Evolutionary conservation across 2,113 vertebrate genomes (phyloP), one percentile per base, ranked within the genome.

Genomic region (Morone saxatilis): DNA sequence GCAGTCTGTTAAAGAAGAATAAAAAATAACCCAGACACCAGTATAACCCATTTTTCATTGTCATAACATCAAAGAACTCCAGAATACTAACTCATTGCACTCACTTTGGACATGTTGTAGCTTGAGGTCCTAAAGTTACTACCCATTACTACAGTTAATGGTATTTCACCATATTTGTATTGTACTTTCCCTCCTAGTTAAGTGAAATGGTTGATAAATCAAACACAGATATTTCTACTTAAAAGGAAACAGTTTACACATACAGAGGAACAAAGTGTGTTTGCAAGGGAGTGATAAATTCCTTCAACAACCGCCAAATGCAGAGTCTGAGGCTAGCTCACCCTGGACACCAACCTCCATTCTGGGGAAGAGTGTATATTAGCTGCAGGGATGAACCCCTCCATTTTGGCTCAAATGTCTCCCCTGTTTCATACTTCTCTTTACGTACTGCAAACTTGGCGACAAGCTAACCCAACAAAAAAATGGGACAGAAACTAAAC

Each of bases 121-220:
- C 19, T 59, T 10, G 36, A 62, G 54, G 41, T 41, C 71, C 76
- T 88, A 69, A 61, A 80, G 63, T 76, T 45, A 81, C 51, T 56
- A 87, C 17, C 9, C 5, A 22, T 43, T 8, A 40, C 3, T 25
- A 13, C 20, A 19, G 7, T 48, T 1, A 41, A 75, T 43, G 54
- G 38, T 51, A 41, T 85, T 86, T 86, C 86, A 87, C 71, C 60
- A 63, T 84, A 67, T 60, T 61, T 79, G 48, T 78, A 82, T 63
- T 82, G 84, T 69, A 68, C 71, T 51, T 83, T 83, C 20, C 17
- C 60, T 71, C 70, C 68, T 48, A 56, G 69, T 88, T 71, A 53
- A 67, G 51, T 79, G 84, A 84, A 65, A 50, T 72, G 67, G 53
- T 75, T 81, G 40, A 73, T 79, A 78, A 88, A 80, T 89, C 79